A percentile compares a stretch with the other conserved stretches of the same genome.
phyloP scores from a whole-genome alignment of 2,888 invertebrate genomes.

The Dryomyza anilis region DNA sequence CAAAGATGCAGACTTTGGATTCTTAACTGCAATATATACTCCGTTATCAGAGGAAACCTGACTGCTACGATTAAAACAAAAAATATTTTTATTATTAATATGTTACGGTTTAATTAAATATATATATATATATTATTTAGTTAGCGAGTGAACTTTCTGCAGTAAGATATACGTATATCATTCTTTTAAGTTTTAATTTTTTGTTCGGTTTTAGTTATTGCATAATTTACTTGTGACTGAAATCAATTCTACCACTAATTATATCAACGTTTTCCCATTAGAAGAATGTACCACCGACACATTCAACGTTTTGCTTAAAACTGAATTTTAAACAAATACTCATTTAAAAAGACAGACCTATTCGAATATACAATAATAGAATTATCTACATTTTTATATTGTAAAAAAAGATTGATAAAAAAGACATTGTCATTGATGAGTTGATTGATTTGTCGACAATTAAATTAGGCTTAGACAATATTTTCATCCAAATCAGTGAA shows the following conservation, averaged over 20 bases:
- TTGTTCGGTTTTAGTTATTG: too few relatives aligned
- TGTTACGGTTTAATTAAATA: too few relatives aligned
- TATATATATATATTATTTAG: too few relatives aligned
- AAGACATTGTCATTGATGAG: constrained; percentile 16
- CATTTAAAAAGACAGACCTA: neutral
- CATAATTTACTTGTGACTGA: neutral
- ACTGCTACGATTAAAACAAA: constrained; percentile 35
- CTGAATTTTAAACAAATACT: constrained; percentile 41
- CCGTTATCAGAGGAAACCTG: constrained; percentile 41
- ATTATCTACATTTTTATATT: neutral
- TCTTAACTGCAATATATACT: constrained; percentile 43
- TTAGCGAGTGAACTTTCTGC: too few relatives aligned
- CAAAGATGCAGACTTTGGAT: constrained; percentile 49
- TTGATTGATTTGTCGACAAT: constrained; percentile 29
- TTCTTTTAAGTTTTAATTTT: constrained; percentile 5
- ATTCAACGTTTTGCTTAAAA: constrained; percentile 39
- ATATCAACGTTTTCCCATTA: too few relatives aligned
- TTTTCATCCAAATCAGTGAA: too few relatives aligned
- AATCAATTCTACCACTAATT: too few relatives aligned
- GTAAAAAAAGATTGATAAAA: constrained; percentile 9
- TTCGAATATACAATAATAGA: neutral
- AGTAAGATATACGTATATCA: neutral
- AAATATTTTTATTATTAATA: too few relatives aligned
- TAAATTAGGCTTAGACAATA: constrained; percentile 14
- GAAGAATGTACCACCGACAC: constrained; percentile 35